Base-by-base conservation (phyloP, 2,797 vertebrate species). In the Poecile montanus region DNA sequence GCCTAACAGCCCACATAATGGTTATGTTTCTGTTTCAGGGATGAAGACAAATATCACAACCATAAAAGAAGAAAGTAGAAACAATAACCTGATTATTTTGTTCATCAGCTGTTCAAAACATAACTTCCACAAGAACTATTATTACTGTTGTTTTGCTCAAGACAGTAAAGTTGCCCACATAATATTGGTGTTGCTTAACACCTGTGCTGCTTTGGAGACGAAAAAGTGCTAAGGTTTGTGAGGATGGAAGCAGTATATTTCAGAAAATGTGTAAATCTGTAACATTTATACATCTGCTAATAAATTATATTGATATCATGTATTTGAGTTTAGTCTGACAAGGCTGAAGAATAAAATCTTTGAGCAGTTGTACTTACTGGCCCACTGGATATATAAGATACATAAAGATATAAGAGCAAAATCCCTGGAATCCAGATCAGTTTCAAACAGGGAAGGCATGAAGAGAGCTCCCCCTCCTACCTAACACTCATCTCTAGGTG, bases 11-110 rank as follows among this genome's bases (percentile, higher is more conserved):
- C 36, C 30, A 45, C 23, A 30, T 38, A 50, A 51, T 32, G 16
- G 56, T 89, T 89, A 29, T 85, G 51, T 22, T 75, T 93, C 86
- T 88, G 8, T 98, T 98, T 91, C 95, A 99, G 99, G 95, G 98
- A 98, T 70, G 98, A 98, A n/a, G 98, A 98, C 36, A 98, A 97
- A 87, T 98, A 97, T 72, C 98, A 97, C 53, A 97, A 97, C 86
- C 98, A 98, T 75, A 98, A 97, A 98, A 98, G 96, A 98, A 99
- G 97, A 98, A 98, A 99, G 95, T 97, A 97, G 72, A 73, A 86
- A 36, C 51, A 82, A 78, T 72, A 90, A 77, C 40, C 15, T 45
- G 32, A 48, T 93, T 70, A n/a, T 50, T 85, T 67, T 94, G 23
- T 77, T 77, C 4, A 25, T 51, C n/a, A 83, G 50, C 57, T 91